Percentiles rank a stretch among this genome's conserved stretches.
phyloP scores from a whole-genome alignment of 2,797 vertebrate species.

The Apogon hyalosoma region DNA sequence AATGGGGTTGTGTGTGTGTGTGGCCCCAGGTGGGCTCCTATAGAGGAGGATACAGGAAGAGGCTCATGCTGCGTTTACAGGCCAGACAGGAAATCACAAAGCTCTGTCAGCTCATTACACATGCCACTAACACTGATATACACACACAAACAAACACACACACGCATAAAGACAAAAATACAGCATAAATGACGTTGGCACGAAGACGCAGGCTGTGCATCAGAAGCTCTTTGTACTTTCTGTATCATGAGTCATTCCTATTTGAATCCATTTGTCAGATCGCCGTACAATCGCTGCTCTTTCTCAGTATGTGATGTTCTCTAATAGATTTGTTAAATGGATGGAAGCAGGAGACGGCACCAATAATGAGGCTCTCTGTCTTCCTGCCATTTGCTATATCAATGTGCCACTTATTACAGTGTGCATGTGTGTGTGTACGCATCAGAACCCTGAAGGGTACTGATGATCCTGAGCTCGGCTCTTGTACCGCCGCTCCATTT shows the following conservation, averaged over 20 bases:
- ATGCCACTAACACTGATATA: background rate
- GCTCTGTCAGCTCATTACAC: conserved; percentile 66
- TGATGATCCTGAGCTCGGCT: conserved; percentile 46
- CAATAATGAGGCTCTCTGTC: conserved; percentile 66
- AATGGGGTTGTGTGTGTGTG: background rate
- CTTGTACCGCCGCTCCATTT: conserved; percentile 52
- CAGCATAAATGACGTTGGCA: conserved; percentile 36
- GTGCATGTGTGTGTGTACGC: conserved; percentile 18
- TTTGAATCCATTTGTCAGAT: conserved; percentile 52
- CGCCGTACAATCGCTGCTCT: conserved; percentile 42
- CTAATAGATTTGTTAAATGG: conserved; percentile 67
- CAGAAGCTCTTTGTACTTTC: conserved; percentile 55
- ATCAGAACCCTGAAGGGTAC: conserved; percentile 49
- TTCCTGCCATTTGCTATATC: conserved; percentile 46
- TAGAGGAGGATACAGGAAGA: conserved; percentile 67
- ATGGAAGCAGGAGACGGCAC: conserved; percentile 49
- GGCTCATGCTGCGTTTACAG: conserved; percentile 67
- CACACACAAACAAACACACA: conserved; percentile 4
- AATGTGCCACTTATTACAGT: conserved; percentile 53
- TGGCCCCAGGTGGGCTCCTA: conserved; percentile 60
- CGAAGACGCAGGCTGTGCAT: conserved; percentile 31
- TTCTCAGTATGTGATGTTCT: conserved; percentile 50
- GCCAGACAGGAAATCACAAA: conserved; percentile 69
- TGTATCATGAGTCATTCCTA: conserved; percentile 54
- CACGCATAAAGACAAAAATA: conserved; percentile 29